Evolutionary conservation across 2,797 vertebrate species (phyloP), one percentile per base, ranked within the genome.

Genomic region (Cottoperca gobio): DNA sequence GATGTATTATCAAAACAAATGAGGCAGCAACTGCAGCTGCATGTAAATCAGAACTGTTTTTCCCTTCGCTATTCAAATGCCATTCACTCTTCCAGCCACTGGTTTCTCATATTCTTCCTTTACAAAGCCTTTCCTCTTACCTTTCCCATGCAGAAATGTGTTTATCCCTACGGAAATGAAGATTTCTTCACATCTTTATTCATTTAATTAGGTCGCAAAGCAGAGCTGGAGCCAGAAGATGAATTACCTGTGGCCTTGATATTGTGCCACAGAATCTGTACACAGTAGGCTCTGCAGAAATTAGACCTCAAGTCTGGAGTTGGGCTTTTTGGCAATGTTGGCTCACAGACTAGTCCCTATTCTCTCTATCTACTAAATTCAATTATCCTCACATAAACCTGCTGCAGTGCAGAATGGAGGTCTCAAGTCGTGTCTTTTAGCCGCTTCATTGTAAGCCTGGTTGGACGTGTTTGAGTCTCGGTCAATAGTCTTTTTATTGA

Each of bases 201-300:
- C 90, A 88, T 94, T 93, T 92, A 92, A 94, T 95, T 94, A 92
- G 91, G 88, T 86, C 84, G 83, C 81, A 81, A 89, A 90, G 88
- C 89, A 83, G 79, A 74, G 79, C 87, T 69, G 45, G 67, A 81
- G 85, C 86, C 82, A 81, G 86, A 87, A 93, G 91, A 95, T 90
- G 82, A 93, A 94, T 93, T 91, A 93, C 90, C 87, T 88, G 84
- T 87, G 78, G 89, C 89, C 74, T 86, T 92, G 88, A 92, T 85
- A 82, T 80, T 85, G 82, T 91, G 81, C 89, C 79, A 83, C 71
- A 62, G 82, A 87, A 80, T 88, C 54, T 85, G 72, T 53, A 70
- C 77, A 76, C 79, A 82, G 76, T 85, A 84, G 86, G 78, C 85
- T 81, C 67, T 79, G 86, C 81, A 86, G 63, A 89, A 86, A 87